Percentiles rank a stretch among this genome's conserved stretches.
Evolutionary conservation across 2,888 invertebrate species (phyloP).

Genomic region (Euzetes globulus): DNA sequence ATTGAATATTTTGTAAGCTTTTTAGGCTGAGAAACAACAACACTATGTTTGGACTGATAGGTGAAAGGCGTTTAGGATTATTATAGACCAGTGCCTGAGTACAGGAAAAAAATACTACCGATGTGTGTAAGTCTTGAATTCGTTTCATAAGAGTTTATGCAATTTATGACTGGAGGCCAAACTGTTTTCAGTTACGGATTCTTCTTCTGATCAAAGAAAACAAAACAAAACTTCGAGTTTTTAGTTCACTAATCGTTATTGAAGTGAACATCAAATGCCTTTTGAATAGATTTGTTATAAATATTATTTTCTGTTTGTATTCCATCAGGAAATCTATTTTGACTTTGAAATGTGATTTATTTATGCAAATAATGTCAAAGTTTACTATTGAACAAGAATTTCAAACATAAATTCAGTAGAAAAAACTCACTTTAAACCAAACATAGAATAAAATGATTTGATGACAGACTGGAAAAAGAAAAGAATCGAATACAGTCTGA

Average conservation of each 20-base stretch:
- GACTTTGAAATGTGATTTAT: too few species aligned
- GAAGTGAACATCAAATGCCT: neutral
- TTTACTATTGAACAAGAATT: neutral
- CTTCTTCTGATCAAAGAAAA: neutral
- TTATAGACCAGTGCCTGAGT: neutral
- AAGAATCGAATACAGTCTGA: neutral
- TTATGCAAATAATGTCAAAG: neutral
- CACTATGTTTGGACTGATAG: neutral
- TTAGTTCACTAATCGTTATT: neutral
- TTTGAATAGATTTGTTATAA: neutral
- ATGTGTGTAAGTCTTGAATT: neutral
- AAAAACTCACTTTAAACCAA: neutral
- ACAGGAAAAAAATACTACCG: neutral
- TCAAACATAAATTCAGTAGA: neutral
- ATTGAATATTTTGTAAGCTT: neutral
- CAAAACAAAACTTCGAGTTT: neutral
- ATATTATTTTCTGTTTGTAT: neutral
- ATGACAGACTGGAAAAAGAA: neutral
- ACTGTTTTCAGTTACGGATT: neutral
- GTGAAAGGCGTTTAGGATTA: constrained; percentile 19
- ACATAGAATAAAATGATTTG: neutral
- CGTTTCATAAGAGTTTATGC: constrained; percentile 1
- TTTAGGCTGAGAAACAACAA: neutral
- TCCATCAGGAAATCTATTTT: neutral
- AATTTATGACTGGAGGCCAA: constrained; percentile 15